phyloP scores from a whole-genome alignment of 2,113 vertebrate genomes.

The Campylomormyrus numenius region DNA sequence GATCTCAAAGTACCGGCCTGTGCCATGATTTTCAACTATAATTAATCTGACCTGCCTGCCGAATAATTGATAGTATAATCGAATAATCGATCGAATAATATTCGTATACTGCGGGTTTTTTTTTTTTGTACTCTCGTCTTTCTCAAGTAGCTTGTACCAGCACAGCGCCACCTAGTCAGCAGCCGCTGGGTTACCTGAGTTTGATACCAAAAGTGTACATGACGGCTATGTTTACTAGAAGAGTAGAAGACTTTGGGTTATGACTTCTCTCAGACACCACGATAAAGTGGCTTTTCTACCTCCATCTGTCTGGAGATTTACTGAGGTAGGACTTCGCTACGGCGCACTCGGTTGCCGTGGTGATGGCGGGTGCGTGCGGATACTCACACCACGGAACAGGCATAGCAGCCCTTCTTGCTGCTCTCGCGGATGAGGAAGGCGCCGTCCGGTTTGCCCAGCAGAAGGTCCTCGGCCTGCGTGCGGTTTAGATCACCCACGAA shows the following conservation, averaged over 20 bases:
- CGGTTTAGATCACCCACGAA: conserved; percentile 89
- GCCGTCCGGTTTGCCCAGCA: conserved; percentile 83
- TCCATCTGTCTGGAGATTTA: background rate
- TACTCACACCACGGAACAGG: conserved; percentile 97
- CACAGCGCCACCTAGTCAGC: background rate
- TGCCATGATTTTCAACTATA: background rate
- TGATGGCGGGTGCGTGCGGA: background rate
- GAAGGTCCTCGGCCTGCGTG: conserved; percentile 84
- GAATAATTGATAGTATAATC: background rate
- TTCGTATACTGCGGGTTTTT: background rate
- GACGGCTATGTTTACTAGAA: background rate
- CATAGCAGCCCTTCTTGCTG: conserved; percentile 95
- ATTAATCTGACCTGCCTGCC: background rate
- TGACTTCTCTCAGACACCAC: background rate
- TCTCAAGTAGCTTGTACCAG: background rate
- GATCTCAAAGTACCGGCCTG: background rate
- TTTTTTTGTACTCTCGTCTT: background rate
- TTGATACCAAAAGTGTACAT: background rate
- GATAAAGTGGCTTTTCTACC: background rate
- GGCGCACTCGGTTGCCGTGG: background rate
- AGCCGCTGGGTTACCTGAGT: background rate
- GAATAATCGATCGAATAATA: background rate
- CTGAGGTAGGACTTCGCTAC: background rate
- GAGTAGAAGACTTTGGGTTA: background rate
- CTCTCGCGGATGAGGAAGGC: conserved; percentile 92